Evolutionary conservation across 1,140 invertebrate genomes (phyloP), one percentile per base, ranked within the genome.

Genomic region (Oncopeltus fasciatus): DNA sequence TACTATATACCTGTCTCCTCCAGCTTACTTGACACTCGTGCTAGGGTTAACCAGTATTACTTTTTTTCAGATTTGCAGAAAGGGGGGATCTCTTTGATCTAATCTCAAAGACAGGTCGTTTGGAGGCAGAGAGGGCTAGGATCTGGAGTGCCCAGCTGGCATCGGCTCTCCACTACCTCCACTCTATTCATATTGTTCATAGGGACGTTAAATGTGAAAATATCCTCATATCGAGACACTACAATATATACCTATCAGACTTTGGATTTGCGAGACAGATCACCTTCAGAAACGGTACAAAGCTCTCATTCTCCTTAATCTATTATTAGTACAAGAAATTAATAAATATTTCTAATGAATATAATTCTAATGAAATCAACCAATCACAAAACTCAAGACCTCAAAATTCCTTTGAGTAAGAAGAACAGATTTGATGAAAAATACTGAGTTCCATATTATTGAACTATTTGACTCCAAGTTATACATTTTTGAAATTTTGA

Each of bases 71-170:
- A 29, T 62, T 59, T 14, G 91, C 90, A 12, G 85, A 88, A 65
- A 87, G 88, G 64, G 90, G 90, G 0, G 90, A 94, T 73, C 76
- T 95, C 1, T 70, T 92, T 57, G 84, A 89, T 69, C 88, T 86
- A 68, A 85, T 93, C 27, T 83, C 86, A 65, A 78, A 78, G 29
- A 80, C 83, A 65, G 87, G 87, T 4, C 79, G 83, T 2, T 81
- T 90, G 5, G 80, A 82, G 1, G 88, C 90, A 70, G 79, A 82
- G 38, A 84, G 88, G 69, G 60, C 51, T 38, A 16, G 60, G 0
- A 28, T 62, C 20, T 56, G 49, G 53, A 16, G 28, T 12, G 24
- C 20, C 18, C 53, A 57, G 24, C 28, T 62, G 4, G 31, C 31
- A 20, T 59, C 16, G 14, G 62, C 56, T n/a, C 8, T 63, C 1